phyloP scores from a whole-genome alignment of 1,140 invertebrate species.

The Drosophila baimaii region DNA sequence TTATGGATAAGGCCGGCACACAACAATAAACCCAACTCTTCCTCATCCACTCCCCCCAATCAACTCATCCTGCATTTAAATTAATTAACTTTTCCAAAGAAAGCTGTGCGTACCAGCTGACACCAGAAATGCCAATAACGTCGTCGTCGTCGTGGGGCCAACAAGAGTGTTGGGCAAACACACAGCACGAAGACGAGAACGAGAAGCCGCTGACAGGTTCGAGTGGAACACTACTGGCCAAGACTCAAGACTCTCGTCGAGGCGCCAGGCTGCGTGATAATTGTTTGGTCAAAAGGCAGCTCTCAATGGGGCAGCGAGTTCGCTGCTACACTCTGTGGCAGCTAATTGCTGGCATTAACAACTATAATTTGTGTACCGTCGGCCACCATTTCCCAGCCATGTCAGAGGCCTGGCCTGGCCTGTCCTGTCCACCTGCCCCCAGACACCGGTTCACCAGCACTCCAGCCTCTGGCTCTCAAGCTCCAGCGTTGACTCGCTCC shows the following conservation, averaged over 20 bases:
- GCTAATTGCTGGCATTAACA: constrained; percentile 36
- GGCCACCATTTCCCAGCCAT: no score
- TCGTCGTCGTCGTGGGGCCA: background rate
- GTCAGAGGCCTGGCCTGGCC: background rate
- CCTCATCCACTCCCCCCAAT: no score
- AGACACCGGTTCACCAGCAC: background rate
- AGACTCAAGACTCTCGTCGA: constrained; percentile 1
- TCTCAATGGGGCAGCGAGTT: constrained; percentile 15
- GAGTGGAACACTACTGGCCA: constrained; percentile 16
- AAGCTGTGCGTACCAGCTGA: background rate
- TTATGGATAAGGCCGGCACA: constrained; percentile 3
- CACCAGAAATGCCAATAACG: constrained; percentile 14
- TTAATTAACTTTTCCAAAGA: constrained; percentile 19
- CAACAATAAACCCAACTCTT: background rate
- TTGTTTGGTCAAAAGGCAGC: constrained; percentile 52
- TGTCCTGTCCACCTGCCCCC: background rate
- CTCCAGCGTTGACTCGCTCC: constrained; percentile 17
- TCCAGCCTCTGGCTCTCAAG: background rate
- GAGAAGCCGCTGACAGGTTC: constrained; percentile 39
- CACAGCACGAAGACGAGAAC: constrained; percentile 1
- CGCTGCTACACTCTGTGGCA: constrained; percentile 1
- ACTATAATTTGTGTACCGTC: constrained; percentile 5
- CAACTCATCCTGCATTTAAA: constrained; percentile 2
- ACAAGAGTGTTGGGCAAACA: constrained; percentile 40
- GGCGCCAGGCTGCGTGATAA: constrained; percentile 54